Evolutionary conservation across 2,113 vertebrate species (phyloP).

Genomic region (Anarhynchus alexandrinus): DNA sequence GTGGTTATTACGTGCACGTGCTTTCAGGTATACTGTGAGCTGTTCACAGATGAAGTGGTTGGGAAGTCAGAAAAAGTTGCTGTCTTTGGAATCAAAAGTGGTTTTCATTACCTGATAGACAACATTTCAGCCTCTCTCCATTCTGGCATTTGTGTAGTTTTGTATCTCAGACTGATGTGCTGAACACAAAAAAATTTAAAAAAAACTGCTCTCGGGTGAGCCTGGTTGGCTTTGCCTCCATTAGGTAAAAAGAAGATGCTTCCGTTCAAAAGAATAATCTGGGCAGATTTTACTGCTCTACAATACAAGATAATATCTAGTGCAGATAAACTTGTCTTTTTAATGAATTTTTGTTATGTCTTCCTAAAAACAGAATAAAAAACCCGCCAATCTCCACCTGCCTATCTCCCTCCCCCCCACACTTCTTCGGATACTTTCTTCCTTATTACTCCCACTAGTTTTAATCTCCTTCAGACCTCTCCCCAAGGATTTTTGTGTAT

Average conservation of each 20-base stretch:
- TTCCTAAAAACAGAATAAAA: not conserved
- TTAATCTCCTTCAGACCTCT: not conserved
- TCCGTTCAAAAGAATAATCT: not conserved
- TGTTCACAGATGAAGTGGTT: not conserved
- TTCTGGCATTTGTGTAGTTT: not conserved
- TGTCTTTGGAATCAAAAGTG: not conserved
- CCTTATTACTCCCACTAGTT: not conserved
- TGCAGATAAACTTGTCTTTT: not conserved
- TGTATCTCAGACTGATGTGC: not conserved
- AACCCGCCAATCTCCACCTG: no score
- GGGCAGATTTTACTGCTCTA: not conserved
- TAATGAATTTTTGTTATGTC: not conserved
- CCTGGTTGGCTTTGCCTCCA: not conserved
- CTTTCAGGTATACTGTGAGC: not conserved
- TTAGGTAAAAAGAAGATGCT: not conserved
- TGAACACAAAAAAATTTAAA: not conserved
- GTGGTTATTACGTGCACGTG: rapidly evolving
- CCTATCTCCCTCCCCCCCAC: no score
- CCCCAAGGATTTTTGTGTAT: not conserved
- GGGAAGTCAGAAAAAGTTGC: not conserved
- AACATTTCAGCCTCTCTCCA: not conserved
- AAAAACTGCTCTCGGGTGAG: not conserved
- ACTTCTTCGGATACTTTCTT: not conserved
- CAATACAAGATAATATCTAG: not conserved
- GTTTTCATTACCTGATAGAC: not conserved